phyloP scores from a whole-genome alignment of 1,140 invertebrate species.

The Zaprionus ornatus region DNA sequence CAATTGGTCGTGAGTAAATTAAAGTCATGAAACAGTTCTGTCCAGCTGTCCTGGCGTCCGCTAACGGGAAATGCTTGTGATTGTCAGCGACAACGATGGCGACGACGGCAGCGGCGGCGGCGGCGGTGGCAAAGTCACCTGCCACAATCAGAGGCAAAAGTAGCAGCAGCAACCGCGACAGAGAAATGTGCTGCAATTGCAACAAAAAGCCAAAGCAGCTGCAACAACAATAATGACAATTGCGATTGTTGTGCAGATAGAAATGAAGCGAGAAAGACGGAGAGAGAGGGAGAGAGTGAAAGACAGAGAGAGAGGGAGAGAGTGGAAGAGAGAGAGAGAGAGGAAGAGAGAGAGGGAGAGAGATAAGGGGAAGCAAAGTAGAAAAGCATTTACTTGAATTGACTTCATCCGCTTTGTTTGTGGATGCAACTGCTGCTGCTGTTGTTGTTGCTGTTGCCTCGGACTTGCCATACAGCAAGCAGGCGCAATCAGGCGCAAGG shows the following conservation, averaged over 20 bases:
- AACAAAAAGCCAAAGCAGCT: slow-evolving; percentile 47
- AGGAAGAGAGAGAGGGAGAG: not conserved
- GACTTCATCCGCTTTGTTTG: slow-evolving; percentile 73
- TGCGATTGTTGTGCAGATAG: slow-evolving; percentile 40
- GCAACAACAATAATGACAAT: slow-evolving; percentile 51
- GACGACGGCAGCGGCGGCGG: too few relatives aligned
- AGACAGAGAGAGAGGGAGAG: not conserved
- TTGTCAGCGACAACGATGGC: slow-evolving; percentile 41
- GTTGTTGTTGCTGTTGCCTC: not conserved
- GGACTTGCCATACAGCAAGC: slow-evolving; percentile 6
- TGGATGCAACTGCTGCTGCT: slow-evolving; percentile 35
- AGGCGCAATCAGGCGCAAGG: slow-evolving; percentile 60
- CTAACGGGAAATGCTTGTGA: slow-evolving; percentile 45
- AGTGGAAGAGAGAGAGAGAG: slow-evolving; percentile 11
- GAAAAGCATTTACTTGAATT: slow-evolving; percentile 71
- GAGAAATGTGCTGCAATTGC: slow-evolving; percentile 51
- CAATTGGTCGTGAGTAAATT: slow-evolving; percentile 5
- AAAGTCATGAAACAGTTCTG: not conserved
- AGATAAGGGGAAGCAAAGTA: slow-evolving; percentile 31
- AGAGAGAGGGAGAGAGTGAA: slow-evolving; percentile 16
- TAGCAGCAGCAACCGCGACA: slow-evolving; percentile 17
- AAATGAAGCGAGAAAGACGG: not conserved
- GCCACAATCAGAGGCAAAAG: slow-evolving; percentile 28
- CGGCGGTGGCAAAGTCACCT: slow-evolving; percentile 6
- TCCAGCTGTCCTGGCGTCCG: not conserved